A percentile compares a stretch with the other conserved stretches of the same genome.
These are phyloP conservation scores for Pseudomyrmex dendroicus DNA, from an alignment of 1,140 invertebrate species.

Conservation along the genomic window DNA sequence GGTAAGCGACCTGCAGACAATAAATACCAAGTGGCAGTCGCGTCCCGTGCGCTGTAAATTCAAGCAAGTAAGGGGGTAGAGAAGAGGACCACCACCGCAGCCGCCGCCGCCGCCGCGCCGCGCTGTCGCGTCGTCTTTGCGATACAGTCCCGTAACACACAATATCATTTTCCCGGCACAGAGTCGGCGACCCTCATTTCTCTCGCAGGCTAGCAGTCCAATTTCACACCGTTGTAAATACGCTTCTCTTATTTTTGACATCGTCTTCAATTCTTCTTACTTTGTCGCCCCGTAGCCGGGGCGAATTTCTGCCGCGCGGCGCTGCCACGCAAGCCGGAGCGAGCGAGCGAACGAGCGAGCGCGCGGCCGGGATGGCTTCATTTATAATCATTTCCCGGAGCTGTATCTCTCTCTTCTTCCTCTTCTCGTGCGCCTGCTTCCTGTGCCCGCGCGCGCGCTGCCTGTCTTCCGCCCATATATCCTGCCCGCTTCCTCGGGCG, in stretches of 20 bases:
- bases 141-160: slow-evolving; percentile 71
- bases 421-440: slow-evolving; percentile 35
- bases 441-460: neutral
- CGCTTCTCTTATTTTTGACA: slow-evolving; percentile 81
- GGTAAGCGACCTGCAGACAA: slow-evolving; percentile 59
- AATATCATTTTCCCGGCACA: slow-evolving; percentile 80
- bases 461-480: neutral
- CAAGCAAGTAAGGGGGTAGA: slow-evolving; percentile 18
- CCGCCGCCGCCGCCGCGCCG: slow-evolving; percentile 18
- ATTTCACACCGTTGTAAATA: slow-evolving; percentile 84
- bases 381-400: slow-evolving; percentile 83
- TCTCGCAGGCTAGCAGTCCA: slow-evolving; percentile 81
- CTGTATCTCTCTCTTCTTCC: slow-evolving; percentile 75
- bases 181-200: slow-evolving; percentile 79
- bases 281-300: slow-evolving; percentile 72
- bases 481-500: neutral
- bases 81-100: slow-evolving; percentile 13
- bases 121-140: slow-evolving; percentile 65
- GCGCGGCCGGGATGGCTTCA: slow-evolving; percentile 78
- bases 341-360: slow-evolving; percentile 57
- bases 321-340: slow-evolving; percentile 58
- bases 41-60: slow-evolving; percentile 64
- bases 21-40: slow-evolving; percentile 70
- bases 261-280: slow-evolving; percentile 81
- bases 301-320: slow-evolving; percentile 66